Conservation (phyloP, 2,888 invertebrate genomes). For the Nephrotoma appendiculata region DNA sequence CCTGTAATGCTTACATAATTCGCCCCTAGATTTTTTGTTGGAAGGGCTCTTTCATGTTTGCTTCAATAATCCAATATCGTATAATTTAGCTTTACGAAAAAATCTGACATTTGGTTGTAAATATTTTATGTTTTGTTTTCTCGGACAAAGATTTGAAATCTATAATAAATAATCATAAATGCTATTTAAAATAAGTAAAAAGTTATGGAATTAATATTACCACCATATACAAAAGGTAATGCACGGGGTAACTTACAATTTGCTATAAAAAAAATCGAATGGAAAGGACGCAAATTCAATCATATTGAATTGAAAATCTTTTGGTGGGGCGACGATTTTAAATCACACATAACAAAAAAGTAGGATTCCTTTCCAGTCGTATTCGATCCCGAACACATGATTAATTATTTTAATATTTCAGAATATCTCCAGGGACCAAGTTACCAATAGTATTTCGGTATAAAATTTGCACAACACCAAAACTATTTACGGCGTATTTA, state of each 20-base stretch:
- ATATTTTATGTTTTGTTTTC: not conserved
- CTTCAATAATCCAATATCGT: not conserved
- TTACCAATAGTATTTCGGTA: not conserved
- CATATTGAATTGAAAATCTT: slow-evolving; percentile 12
- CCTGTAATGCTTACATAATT: too few relatives aligned
- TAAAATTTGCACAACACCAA: slow-evolving; percentile 1
- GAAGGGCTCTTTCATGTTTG: too few relatives aligned
- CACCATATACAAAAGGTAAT: slow-evolving; percentile 7
- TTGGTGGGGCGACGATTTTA: slow-evolving; percentile 21
- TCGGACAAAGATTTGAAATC: not conserved
- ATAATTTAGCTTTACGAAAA: not conserved
- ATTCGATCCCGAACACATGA: not conserved
- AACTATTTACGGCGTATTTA: slow-evolving; percentile 8
- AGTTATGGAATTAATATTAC: slow-evolving; percentile 2
- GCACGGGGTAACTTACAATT: not conserved
- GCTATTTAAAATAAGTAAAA: not conserved
- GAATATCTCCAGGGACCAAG: not conserved
- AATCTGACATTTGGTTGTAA: not conserved
- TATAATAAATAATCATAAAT: not conserved
- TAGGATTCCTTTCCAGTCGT: not conserved
- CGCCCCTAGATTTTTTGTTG: too few relatives aligned
- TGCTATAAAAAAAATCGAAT: not conserved
- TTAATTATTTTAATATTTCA: not conserved
- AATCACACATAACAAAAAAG: slow-evolving; percentile 8
- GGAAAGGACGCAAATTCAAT: slow-evolving; percentile 15